Conservation (phyloP, 2,888 invertebrate genomes). For the Polylopha cassiicola region DNA sequence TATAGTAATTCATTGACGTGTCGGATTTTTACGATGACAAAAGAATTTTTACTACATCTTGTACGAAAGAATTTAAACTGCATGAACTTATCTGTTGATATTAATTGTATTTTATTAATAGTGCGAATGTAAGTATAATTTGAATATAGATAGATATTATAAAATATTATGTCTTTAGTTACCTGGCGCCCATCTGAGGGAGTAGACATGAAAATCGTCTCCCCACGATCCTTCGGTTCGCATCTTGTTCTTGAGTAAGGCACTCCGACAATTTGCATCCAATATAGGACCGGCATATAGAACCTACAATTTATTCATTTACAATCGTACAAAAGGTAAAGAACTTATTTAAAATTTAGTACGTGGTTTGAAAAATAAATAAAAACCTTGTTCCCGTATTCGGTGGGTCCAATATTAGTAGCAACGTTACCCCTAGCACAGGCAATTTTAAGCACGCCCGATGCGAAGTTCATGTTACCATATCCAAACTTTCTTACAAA, state of each 20-base stretch:
- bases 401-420: constrained; percentile 39
- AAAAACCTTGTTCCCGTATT: constrained; percentile 57
- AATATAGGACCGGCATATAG: constrained; percentile 72
- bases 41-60: too few species aligned
- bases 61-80: too few species aligned
- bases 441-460: constrained; percentile 85
- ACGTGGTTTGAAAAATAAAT: too few species aligned
- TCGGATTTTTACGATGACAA: too few species aligned
- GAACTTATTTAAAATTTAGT: neutral
- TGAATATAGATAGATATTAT: neutral
- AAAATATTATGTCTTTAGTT: constrained; percentile 21
- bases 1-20: too few species aligned
- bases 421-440: constrained; percentile 80
- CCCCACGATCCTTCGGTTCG: constrained; percentile 57
- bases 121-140: too few species aligned
- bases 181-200: constrained; percentile 81
- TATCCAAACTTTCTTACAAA: constrained; percentile 78
- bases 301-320: constrained; percentile 41
- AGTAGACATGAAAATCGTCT: constrained; percentile 79
- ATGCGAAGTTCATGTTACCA: constrained; percentile 64
- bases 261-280: constrained; percentile 50
- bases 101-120: too few species aligned
- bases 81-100: too few species aligned
- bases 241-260: constrained; percentile 39
- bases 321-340: neutral